phyloP scores from a whole-genome alignment of 2,888 invertebrate genomes.

The Chrysodeixis includens region DNA sequence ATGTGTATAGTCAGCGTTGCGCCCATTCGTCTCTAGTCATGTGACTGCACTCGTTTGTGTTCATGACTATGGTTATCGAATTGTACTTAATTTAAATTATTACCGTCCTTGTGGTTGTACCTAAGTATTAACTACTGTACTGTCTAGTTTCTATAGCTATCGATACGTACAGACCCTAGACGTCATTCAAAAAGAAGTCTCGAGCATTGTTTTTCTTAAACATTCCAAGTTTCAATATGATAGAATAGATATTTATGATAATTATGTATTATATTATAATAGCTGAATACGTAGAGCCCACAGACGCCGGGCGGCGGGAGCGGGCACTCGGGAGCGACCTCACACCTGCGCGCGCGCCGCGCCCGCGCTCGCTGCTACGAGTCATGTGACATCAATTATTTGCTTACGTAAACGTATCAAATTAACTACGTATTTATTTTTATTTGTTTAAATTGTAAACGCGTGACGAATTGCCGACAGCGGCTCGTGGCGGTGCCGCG shows the following conservation, averaged over 20 bases:
- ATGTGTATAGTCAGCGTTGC: constrained; percentile 6
- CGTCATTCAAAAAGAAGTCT: no score
- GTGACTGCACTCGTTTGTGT: not conserved
- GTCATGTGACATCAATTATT: constrained; percentile 33
- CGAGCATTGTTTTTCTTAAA: no score
- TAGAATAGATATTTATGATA: no score
- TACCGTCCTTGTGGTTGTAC: not conserved
- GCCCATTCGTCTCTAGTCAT: not conserved
- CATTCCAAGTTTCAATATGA: no score
- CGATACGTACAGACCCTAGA: no score
- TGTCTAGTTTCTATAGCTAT: no score
- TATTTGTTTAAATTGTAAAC: constrained; percentile 32
- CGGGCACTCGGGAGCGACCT: no score
- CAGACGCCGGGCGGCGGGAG: no score
- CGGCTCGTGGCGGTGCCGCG: not conserved
- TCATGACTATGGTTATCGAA: not conserved
- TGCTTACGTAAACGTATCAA: constrained; percentile 26
- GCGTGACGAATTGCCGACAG: not conserved
- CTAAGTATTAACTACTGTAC: not conserved
- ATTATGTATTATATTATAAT: no score
- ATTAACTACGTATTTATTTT: constrained; percentile 30
- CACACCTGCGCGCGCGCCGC: not conserved
- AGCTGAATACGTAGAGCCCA: no score
- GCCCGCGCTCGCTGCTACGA: constrained; percentile 7
- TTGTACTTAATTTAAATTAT: not conserved